Percentiles rank a stretch among this genome's conserved stretches.
Conservation (phyloP, 1,140 invertebrate species). For the Drosophila cardini region DNA sequence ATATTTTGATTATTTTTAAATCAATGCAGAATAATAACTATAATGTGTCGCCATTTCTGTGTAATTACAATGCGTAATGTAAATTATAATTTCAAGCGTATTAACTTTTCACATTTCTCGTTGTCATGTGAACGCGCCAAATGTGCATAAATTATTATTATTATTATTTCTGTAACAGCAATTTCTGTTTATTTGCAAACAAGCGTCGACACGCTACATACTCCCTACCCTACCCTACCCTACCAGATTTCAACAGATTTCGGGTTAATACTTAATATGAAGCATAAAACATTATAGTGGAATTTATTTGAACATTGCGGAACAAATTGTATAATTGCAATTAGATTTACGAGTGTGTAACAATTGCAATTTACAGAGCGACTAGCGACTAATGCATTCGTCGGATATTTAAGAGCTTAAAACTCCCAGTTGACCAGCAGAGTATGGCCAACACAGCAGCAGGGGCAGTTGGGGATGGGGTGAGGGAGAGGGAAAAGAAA, state of each 20-base stretch:
- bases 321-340: conserved; percentile 81
- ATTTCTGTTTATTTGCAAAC: conserved; percentile 81
- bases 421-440: background rate
- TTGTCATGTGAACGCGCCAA: conserved; percentile 60
- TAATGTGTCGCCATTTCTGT: conserved; percentile 65
- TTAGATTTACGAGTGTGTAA: conserved; percentile 67
- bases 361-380: conserved; percentile 57
- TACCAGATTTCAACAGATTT: background rate
- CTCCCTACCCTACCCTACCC: background rate
- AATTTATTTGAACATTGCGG: conserved; percentile 71
- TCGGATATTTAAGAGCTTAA: background rate
- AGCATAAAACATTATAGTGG: conserved; percentile 56
- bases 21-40: conserved; percentile 41
- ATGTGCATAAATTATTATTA: conserved; percentile 60
- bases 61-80: conserved; percentile 52
- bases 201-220: conserved; percentile 48
- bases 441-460: conserved; percentile 22
- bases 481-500: conserved; percentile 5
- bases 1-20: conserved; percentile 10
- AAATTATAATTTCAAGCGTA: conserved; percentile 47
- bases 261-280: conserved; percentile 20
- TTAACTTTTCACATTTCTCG: conserved; percentile 43
- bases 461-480: conserved; percentile 3
- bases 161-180: conserved; percentile 36
- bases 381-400: conserved; percentile 2